These are phyloP conservation scores for Protosalanx chinensis DNA, from an alignment of 2,797 vertebrate species.

Conservation along the genomic window DNA sequence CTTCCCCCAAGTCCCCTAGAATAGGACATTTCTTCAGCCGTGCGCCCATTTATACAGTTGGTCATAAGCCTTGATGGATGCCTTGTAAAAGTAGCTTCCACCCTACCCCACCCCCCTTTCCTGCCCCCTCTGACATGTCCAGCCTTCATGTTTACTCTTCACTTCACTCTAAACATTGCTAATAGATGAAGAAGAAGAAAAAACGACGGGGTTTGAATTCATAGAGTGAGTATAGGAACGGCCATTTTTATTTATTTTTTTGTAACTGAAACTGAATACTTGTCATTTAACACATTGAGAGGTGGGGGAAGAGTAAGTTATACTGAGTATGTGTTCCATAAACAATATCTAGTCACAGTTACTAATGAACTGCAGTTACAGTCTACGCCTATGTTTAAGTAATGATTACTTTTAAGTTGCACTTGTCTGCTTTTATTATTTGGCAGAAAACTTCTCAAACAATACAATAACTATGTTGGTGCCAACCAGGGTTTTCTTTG, in stretches of 20 bases:
- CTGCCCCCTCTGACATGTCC: neutral
- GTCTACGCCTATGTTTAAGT: conserved; percentile 47
- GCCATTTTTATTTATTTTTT: conserved; percentile 46
- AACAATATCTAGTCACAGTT: conserved; percentile 63
- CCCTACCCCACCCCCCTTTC: neutral
- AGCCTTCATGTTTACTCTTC: conserved; percentile 26
- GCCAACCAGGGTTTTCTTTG: conserved; percentile 88
- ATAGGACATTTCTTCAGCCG: conserved; percentile 47
- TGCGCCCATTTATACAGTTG: conserved; percentile 31
- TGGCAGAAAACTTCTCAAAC: conserved; percentile 64
- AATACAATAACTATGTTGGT: conserved; percentile 68
- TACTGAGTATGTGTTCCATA: conserved; percentile 53
- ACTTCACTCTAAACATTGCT: conserved; percentile 53
- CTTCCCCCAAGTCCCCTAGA: conserved; percentile 35
- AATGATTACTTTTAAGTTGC: conserved; percentile 59
- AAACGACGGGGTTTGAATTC: conserved; percentile 2
- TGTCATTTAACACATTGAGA: conserved; percentile 73
- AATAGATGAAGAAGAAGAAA: conserved; percentile 31
- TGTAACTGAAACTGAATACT: conserved; percentile 72
- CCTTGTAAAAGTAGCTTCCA: conserved; percentile 29
- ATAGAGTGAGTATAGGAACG: no score
- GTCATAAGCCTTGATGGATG: conserved; percentile 5
- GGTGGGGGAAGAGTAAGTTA: conserved; percentile 62
- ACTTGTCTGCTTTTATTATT: conserved; percentile 59
- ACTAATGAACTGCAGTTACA: conserved; percentile 49